Evolutionary conservation across 2,797 vertebrate genomes (phyloP).

Genomic region (Scolopax rusticola): DNA sequence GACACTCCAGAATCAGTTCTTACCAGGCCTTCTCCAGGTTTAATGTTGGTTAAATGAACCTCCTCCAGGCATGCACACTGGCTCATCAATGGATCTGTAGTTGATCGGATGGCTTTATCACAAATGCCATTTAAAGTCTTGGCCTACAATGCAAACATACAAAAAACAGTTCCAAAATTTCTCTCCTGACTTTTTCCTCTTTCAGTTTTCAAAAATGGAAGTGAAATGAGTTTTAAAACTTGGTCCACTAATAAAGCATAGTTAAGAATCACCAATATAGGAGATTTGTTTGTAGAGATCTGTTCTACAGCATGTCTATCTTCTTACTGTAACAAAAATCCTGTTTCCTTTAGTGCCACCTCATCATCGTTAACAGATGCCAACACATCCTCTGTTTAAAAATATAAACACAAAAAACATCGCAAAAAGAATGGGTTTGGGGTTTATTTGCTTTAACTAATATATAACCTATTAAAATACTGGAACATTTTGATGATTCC

Average conservation of each 20-base stretch:
- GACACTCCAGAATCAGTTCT: slow-evolving; percentile 57
- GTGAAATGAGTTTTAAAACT: background rate
- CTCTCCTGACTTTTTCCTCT: background rate
- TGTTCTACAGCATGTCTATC: background rate
- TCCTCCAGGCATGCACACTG: slow-evolving; percentile 89
- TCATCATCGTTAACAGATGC: background rate
- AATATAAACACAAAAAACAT: background rate
- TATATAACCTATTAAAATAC: background rate
- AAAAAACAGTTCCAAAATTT: background rate
- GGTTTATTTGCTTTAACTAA: background rate
- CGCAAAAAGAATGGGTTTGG: accelerated
- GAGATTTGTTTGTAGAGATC: background rate
- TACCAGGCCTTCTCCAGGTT: slow-evolving; percentile 93
- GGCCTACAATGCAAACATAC: slow-evolving; percentile 78
- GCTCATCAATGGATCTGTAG: slow-evolving; percentile 86
- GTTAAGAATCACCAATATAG: background rate
- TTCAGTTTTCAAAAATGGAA: background rate
- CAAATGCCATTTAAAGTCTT: slow-evolving; percentile 89
- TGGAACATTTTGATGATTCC: background rate
- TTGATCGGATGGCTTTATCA: slow-evolving; percentile 86
- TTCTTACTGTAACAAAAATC: background rate
- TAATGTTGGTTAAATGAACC: slow-evolving; percentile 87
- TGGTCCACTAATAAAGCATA: background rate
- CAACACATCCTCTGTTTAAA: background rate
- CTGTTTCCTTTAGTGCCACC: background rate